Evolutionary conservation across 2,797 vertebrate genomes (phyloP).

Genomic region (Amblyraja radiata): DNA sequence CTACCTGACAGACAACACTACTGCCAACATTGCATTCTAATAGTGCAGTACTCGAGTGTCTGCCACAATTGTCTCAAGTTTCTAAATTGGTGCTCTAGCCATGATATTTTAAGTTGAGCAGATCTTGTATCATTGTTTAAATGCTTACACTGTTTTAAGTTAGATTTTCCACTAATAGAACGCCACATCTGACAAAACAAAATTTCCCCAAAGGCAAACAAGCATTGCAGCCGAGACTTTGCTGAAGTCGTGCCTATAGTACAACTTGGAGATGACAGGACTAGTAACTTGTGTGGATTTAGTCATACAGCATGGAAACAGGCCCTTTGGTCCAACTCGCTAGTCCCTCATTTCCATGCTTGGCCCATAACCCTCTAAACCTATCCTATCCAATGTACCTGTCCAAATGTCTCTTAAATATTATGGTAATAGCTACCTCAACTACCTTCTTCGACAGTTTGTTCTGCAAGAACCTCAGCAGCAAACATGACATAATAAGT

Average conservation of each 20-base stretch:
- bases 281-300: background rate
- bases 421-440: too few relatives aligned
- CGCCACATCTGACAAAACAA: background rate
- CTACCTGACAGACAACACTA: background rate
- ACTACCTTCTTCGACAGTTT: too few relatives aligned
- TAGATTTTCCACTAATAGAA: background rate
- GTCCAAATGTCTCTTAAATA: too few relatives aligned
- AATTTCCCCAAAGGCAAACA: background rate
- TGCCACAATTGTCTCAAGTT: background rate
- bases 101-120: background rate
- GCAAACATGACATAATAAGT: too few relatives aligned
- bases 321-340: too few relatives aligned
- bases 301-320: too few relatives aligned
- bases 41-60: background rate
- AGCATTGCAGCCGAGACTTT: background rate
- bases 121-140: background rate
- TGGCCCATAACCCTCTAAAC: too few relatives aligned
- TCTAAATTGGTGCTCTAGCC: background rate
- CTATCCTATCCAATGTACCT: too few relatives aligned
- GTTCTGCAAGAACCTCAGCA: too few relatives aligned
- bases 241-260: background rate
- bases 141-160: background rate
- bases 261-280: background rate
- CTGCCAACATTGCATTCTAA: background rate
- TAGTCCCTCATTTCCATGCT: too few relatives aligned